phyloP scores from a whole-genome alignment of 2,113 vertebrate genomes.

The Pleuronectes platessa region DNA sequence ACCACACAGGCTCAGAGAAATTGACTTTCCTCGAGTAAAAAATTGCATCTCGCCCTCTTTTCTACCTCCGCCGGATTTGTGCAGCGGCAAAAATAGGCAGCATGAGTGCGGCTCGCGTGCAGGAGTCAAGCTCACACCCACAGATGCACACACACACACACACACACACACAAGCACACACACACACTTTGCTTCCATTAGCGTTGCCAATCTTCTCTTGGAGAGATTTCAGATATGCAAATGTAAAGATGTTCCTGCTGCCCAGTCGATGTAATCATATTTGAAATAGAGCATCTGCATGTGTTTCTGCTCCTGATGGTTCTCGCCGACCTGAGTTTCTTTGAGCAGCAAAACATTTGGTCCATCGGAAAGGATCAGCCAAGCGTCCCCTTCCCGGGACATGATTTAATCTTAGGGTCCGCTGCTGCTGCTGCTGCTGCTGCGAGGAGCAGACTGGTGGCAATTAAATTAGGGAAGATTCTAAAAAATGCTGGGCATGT shows the following conservation, averaged over 20 bases:
- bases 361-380: conserved; percentile 70
- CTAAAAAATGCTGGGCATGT: conserved; percentile 64
- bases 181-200: conserved; percentile 16
- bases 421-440: conserved; percentile 42
- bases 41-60: conserved; percentile 5
- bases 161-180: not conserved
- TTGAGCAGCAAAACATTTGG: conserved; percentile 66
- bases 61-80: conserved; percentile 9
- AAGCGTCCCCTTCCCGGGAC: conserved; percentile 68
- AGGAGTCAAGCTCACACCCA: not conserved
- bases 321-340: conserved; percentile 55
- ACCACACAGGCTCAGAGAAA: conserved; percentile 23
- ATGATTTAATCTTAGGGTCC: conserved; percentile 69
- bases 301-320: conserved; percentile 45
- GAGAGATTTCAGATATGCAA: conserved; percentile 60
- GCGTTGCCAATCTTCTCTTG: conserved; percentile 40
- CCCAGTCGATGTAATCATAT: conserved; percentile 68
- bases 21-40: conserved; percentile 21
- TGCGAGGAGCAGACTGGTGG: conserved; percentile 60
- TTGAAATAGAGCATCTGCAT: conserved; percentile 70
- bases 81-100: not conserved
- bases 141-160: not conserved
- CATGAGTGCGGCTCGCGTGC: not conserved
- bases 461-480: conserved; percentile 74
- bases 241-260: conserved; percentile 54